Conservation (phyloP, 2,113 vertebrate species). For the Pomatostomus ruficeps region DNA sequence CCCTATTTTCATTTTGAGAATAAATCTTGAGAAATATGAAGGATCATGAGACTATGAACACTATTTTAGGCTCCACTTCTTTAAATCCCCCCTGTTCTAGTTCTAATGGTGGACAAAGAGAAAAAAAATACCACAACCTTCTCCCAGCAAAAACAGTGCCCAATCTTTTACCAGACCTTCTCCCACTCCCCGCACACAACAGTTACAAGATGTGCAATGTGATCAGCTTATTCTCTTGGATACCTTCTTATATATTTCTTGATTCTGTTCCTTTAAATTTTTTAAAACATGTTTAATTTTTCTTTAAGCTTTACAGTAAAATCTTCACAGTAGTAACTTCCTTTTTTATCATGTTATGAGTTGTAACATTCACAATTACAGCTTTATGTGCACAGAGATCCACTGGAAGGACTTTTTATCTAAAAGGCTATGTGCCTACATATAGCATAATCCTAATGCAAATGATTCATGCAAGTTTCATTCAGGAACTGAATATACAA, state of each 20-base stretch:
- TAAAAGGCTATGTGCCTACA: neutral
- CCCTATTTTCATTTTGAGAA: neutral
- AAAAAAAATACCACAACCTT: neutral
- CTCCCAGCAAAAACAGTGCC: neutral
- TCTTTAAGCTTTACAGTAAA: neutral
- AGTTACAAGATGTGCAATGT: neutral
- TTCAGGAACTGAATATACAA: neutral
- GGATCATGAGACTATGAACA: neutral
- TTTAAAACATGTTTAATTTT: neutral
- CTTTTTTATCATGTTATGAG: neutral
- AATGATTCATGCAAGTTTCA: neutral
- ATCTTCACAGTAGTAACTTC: neutral
- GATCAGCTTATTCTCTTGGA: neutral
- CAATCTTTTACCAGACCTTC: neutral
- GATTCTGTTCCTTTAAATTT: neutral
- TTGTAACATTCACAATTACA: neutral
- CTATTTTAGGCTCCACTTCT: neutral
- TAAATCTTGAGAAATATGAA: neutral
- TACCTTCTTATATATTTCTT: neutral
- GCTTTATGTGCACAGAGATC: neutral
- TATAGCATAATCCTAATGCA: neutral
- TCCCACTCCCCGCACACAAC: neutral
- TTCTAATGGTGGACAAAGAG: neutral
- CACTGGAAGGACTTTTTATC: neutral
- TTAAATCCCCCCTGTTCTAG: neutral